Conservation (phyloP, 92 coral and sea anemone genomes). For the Palythoa heliodiscus region DNA sequence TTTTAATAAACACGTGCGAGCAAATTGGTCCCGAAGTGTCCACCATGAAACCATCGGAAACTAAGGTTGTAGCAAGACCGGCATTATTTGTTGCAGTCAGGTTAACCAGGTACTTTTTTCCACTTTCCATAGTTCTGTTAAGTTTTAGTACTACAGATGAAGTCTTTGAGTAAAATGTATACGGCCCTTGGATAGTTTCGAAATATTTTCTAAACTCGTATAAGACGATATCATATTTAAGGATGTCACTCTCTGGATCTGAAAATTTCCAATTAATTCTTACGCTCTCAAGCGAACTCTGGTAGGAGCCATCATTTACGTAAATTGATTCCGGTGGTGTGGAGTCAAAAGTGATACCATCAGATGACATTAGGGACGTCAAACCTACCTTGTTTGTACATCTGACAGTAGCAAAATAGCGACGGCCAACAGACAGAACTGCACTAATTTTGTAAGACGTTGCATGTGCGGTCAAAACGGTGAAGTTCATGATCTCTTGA, state of each 20-base stretch:
- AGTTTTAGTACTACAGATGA: slow-evolving; percentile 39
- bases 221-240: slow-evolving; percentile 32
- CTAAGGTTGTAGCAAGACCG: slow-evolving; percentile 54
- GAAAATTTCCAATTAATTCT: slow-evolving; percentile 57
- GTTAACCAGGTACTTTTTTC: slow-evolving; percentile 60
- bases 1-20: slow-evolving; percentile 54
- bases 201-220: background rate
- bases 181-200: slow-evolving; percentile 50
- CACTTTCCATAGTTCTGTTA: slow-evolving; percentile 41
- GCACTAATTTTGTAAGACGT: slow-evolving; percentile 27
- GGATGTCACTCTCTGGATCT: slow-evolving; percentile 77
- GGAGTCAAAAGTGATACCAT: slow-evolving; percentile 70
- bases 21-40: slow-evolving; percentile 80
- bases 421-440: slow-evolving; percentile 50
- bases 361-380: slow-evolving; percentile 43
- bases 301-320: slow-evolving; percentile 68
- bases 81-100: slow-evolving; percentile 72
- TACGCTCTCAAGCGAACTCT: slow-evolving; percentile 27
- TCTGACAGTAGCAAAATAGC: slow-evolving; percentile 80
- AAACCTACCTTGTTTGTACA: slow-evolving; percentile 81
- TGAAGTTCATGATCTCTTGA: slow-evolving; percentile 54
- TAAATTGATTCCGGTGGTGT: slow-evolving; percentile 58
- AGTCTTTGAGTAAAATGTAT: slow-evolving; percentile 38
- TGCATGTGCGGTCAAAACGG: slow-evolving; percentile 48
- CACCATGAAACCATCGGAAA: slow-evolving; percentile 73